These are phyloP conservation scores for Nebria salina DNA, from an alignment of 2,888 invertebrate genomes.

Conservation along the genomic window DNA sequence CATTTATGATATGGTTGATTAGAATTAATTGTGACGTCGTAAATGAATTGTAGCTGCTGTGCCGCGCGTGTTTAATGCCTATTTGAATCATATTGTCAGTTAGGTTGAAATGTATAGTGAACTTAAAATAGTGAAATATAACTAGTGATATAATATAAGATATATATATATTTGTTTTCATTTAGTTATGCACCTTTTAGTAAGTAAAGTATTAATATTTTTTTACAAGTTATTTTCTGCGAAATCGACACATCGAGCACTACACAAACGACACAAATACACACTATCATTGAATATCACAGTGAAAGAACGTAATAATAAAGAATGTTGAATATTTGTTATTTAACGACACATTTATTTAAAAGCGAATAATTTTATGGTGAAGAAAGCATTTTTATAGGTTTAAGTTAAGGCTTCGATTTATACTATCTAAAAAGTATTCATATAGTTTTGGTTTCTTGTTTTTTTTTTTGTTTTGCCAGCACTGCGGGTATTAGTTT, in stretches of 20 bases:
- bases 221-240: constrained; percentile 46
- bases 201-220: constrained; percentile 15
- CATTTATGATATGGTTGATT: background rate
- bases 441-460: constrained; percentile 49
- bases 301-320: constrained; percentile 58
- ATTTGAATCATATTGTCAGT: constrained; percentile 13
- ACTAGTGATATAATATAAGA: constrained; percentile 3
- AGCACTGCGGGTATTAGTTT: constrained; percentile 50
- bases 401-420: constrained; percentile 46
- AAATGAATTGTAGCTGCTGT: background rate
- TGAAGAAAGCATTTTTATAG: constrained; percentile 50
- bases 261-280: constrained; percentile 60
- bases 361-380: constrained; percentile 54
- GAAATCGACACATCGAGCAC: constrained; percentile 58
- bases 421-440: constrained; percentile 49
- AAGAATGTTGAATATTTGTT: constrained; percentile 51
- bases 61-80: background rate
- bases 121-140: constrained; percentile 26
- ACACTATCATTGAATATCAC: constrained; percentile 62
- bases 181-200: constrained; percentile 30
- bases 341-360: constrained; percentile 54
- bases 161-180: background rate
- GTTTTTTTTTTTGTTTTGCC: constrained; percentile 43
- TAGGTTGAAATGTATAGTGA: constrained; percentile 29
- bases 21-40: background rate